Evolutionary conservation across 2,797 vertebrate species (phyloP).

Genomic region (Amblyraja radiata): DNA sequence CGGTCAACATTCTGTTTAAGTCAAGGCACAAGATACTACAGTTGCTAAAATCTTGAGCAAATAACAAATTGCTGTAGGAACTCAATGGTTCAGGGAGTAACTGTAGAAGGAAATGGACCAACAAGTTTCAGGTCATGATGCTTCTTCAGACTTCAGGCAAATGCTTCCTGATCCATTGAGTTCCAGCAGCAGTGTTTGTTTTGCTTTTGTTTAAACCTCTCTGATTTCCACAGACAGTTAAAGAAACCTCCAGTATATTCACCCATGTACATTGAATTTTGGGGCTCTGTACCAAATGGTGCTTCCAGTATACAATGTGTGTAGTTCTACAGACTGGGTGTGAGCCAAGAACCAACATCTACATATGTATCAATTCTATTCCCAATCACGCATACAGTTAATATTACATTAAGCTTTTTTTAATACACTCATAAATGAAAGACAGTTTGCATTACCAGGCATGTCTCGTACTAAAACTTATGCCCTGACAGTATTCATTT

Average conservation of each 20-base stretch:
- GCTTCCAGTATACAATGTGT: too few relatives aligned
- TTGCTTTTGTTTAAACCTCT: background rate
- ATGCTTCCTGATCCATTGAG: too few relatives aligned
- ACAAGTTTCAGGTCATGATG: too few relatives aligned
- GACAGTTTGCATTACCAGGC: background rate
- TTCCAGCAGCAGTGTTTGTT: too few relatives aligned
- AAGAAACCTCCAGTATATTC: background rate
- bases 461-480: background rate
- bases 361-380: background rate
- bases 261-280: background rate
- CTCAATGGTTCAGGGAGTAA: too few relatives aligned
- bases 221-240: background rate
- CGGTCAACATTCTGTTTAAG: background rate
- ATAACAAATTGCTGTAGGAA: too few relatives aligned
- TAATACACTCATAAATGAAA: background rate
- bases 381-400: background rate
- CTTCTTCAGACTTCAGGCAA: too few relatives aligned
- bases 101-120: too few relatives aligned
- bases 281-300: too few relatives aligned
- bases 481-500: background rate
- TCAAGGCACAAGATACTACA: too few relatives aligned
- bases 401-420: background rate
- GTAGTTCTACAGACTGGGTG: too few relatives aligned
- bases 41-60: too few relatives aligned
- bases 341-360: background rate